Evolutionary conservation across 2,888 invertebrate genomes (phyloP).

Genomic region (Drosophila aldrichi): DNA sequence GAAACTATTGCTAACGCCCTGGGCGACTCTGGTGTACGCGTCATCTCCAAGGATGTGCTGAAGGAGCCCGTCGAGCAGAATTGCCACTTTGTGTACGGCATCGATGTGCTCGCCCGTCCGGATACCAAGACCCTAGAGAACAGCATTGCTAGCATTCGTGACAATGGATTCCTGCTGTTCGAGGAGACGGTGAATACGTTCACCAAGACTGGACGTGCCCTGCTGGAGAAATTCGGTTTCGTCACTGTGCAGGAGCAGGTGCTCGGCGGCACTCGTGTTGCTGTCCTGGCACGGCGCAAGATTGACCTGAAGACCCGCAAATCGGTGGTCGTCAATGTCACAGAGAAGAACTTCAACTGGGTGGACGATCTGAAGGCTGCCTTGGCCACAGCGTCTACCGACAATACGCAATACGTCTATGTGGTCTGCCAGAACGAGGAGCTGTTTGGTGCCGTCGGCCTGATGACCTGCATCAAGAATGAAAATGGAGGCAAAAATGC

Average conservation of each 20-base stretch:
- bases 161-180: conserved; percentile 90
- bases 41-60: conserved; percentile 88
- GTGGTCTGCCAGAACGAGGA: conserved; percentile 90
- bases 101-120: conserved; percentile 88
- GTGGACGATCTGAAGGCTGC: conserved; percentile 92
- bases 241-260: conserved; percentile 88
- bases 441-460: conserved; percentile 92
- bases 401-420: conserved; percentile 87
- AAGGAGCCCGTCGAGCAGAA: conserved; percentile 88
- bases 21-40: conserved; percentile 88
- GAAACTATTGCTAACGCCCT: conserved; percentile 87
- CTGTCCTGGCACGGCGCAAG: conserved; percentile 88
- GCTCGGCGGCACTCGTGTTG: conserved; percentile 88
- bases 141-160: conserved; percentile 88
- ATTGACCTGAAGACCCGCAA: conserved; percentile 72
- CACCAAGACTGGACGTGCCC: conserved; percentile 84
- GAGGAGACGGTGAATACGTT: conserved; percentile 88
- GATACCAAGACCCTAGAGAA: conserved; percentile 87
- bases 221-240: conserved; percentile 86
- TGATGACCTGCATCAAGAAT: conserved; percentile 95
- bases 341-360: conserved; percentile 91
- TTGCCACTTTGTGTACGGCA: conserved; percentile 89
- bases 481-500: conserved; percentile 94
- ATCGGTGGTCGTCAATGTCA: conserved; percentile 88
- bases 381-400: conserved; percentile 88